Conservation (phyloP, 2,888 invertebrate species). For the Stenolophus ochropezus region DNA sequence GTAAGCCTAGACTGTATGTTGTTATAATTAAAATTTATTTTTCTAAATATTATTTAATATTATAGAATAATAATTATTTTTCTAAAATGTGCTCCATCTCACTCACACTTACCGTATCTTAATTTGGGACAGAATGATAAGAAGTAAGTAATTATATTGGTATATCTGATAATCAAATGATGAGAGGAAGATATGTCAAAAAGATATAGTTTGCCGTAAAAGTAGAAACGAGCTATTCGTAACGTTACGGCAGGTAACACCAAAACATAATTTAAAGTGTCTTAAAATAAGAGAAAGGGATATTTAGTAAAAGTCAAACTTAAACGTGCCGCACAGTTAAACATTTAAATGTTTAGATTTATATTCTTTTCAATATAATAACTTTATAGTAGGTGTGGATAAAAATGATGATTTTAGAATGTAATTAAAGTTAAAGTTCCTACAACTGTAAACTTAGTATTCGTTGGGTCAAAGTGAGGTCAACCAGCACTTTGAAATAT, state of each 20-base stretch:
- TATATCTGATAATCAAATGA: neutral
- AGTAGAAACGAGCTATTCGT: neutral
- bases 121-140: too few relatives aligned
- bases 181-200: neutral
- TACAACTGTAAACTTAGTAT: neutral
- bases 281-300: neutral
- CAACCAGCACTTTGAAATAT: neutral
- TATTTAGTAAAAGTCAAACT: neutral
- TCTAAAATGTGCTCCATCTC: too few relatives aligned
- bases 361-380: neutral
- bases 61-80: too few relatives aligned
- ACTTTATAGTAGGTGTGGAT: neutral
- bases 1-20: too few relatives aligned
- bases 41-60: too few relatives aligned
- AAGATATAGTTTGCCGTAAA: neutral
- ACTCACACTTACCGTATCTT: too few relatives aligned
- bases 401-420: neutral
- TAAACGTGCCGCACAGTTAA: neutral
- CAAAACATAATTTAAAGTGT: neutral
- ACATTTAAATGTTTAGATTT: neutral
- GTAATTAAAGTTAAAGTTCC: neutral
- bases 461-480: neutral
- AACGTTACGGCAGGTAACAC: neutral
- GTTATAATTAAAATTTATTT: too few relatives aligned
- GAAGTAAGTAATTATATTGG: neutral